A percentile compares a stretch with the other conserved stretches of the same genome.
Conservation (phyloP, 2,113 vertebrate genomes). For the Dendropsophus ebraccatus region DNA sequence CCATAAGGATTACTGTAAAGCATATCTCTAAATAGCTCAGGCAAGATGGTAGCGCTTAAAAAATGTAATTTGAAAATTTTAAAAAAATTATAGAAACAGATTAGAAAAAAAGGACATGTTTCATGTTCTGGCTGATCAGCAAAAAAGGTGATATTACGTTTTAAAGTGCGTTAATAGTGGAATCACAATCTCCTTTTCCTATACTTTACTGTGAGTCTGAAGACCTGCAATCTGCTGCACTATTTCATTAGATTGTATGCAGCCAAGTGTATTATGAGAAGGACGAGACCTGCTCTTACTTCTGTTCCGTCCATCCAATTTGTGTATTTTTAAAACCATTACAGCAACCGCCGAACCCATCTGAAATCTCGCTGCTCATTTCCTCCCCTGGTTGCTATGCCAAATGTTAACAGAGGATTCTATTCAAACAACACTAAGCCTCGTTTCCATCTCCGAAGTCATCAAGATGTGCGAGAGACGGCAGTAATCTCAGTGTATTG, state of each 20-base stretch:
- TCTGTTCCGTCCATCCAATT: neutral
- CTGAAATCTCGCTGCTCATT: conserved; percentile 63
- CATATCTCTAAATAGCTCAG: too few relatives aligned
- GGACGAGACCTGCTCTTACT: too few relatives aligned
- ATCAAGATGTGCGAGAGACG: neutral
- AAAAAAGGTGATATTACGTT: too few relatives aligned
- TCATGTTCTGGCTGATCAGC: too few relatives aligned
- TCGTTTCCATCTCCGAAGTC: neutral
- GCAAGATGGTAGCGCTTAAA: too few relatives aligned
- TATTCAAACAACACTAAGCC: conserved; percentile 60
- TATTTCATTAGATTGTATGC: neutral
- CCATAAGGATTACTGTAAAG: too few relatives aligned
- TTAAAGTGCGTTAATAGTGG: too few relatives aligned
- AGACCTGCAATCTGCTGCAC: neutral
- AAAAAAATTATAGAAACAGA: too few relatives aligned
- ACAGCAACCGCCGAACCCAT: neutral
- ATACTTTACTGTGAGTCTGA: too few relatives aligned
- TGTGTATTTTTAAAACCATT: neutral
- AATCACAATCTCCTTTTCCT: too few relatives aligned
- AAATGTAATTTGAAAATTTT: too few relatives aligned
- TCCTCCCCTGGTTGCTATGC: conserved; percentile 62
- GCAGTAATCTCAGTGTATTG: conserved; percentile 34
- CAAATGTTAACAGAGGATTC: conserved; percentile 65
- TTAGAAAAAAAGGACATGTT: too few relatives aligned
- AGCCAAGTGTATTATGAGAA: neutral